Evolutionary conservation across 2,888 invertebrate genomes (phyloP).

Genomic region (Ornithoptera priamus): DNA sequence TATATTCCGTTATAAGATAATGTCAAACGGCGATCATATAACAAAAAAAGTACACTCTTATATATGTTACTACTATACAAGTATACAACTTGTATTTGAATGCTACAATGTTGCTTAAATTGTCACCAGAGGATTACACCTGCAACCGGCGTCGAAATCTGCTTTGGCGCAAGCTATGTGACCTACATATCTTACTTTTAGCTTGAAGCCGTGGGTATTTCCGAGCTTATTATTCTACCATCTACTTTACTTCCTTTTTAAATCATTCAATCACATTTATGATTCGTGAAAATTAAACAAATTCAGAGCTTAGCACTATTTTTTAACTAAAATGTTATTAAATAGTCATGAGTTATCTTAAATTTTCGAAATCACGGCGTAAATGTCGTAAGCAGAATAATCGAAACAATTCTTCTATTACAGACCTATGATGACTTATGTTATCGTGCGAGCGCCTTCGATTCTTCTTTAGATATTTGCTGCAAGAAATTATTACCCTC

Average conservation of each 20-base stretch:
- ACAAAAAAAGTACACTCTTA: neutral
- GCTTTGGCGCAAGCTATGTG: slow-evolving; percentile 24
- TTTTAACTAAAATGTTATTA: neutral
- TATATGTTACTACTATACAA: neutral
- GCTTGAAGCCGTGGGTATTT: slow-evolving; percentile 10
- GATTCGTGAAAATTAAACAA: too few relatives aligned
- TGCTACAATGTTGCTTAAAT: slow-evolving; percentile 18
- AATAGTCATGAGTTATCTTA: neutral
- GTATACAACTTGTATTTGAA: slow-evolving; percentile 3
- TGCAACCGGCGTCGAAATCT: slow-evolving; percentile 23
- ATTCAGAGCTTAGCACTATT: too few relatives aligned
- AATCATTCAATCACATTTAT: too few relatives aligned
- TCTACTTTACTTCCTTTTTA: neutral
- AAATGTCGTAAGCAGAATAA: slow-evolving; percentile 2
- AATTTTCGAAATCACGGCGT: neutral
- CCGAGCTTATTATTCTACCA: slow-evolving; percentile 10
- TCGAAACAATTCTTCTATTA: slow-evolving; percentile 11
- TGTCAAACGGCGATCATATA: neutral
- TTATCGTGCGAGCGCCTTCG: slow-evolving; percentile 15
- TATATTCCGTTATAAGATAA: too few relatives aligned
- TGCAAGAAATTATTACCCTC: slow-evolving; percentile 17
- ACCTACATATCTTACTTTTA: slow-evolving; percentile 20
- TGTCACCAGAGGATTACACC: slow-evolving; percentile 26
- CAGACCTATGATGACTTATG: slow-evolving; percentile 21
- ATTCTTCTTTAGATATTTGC: slow-evolving; percentile 23